Conservation (phyloP, 2,797 vertebrate species). For the Neoniphon sammara region DNA sequence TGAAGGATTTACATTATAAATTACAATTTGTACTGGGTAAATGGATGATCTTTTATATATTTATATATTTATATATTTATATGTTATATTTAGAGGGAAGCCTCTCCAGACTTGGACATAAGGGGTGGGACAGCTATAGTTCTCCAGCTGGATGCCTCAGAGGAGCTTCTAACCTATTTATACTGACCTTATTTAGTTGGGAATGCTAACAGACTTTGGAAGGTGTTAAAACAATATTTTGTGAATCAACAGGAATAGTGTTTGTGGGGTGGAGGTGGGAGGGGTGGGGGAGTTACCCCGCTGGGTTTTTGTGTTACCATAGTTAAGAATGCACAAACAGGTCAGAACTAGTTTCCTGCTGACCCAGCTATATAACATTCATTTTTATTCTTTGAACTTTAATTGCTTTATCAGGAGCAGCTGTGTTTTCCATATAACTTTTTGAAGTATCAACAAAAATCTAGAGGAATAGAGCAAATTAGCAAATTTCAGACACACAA, state of each 20-base stretch:
- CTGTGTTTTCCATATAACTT: conserved; percentile 4
- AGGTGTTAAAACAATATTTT: conserved; percentile 48
- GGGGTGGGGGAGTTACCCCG: neutral
- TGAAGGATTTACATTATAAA: neutral
- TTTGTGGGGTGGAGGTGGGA: conserved; percentile 10
- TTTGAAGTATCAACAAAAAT: conserved; percentile 20
- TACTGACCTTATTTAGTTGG: conserved; percentile 61
- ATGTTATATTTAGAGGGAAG: conserved; percentile 46
- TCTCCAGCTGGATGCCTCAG: conserved; percentile 38
- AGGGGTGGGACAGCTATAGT: conserved; percentile 39
- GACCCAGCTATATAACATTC: conserved; percentile 44
- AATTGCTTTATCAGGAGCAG: conserved; percentile 42
- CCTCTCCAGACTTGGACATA: conserved; percentile 26
- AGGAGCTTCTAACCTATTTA: conserved; percentile 62
- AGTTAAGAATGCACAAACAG: conserved; percentile 42
- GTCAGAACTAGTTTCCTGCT: conserved; percentile 37
- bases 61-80: too few relatives aligned
- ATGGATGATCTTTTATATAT: conserved; percentile 44
- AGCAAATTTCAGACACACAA: too few relatives aligned
- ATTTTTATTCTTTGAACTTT: conserved; percentile 60
- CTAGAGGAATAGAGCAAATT: neutral
- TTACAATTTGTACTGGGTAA: neutral
- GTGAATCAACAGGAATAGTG: conserved; percentile 17
- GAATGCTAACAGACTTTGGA: conserved; percentile 13
- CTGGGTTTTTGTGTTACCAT: conserved; percentile 21